Evolutionary conservation across 2,113 vertebrate genomes (phyloP).

Genomic region (Pardalotus punctatus): DNA sequence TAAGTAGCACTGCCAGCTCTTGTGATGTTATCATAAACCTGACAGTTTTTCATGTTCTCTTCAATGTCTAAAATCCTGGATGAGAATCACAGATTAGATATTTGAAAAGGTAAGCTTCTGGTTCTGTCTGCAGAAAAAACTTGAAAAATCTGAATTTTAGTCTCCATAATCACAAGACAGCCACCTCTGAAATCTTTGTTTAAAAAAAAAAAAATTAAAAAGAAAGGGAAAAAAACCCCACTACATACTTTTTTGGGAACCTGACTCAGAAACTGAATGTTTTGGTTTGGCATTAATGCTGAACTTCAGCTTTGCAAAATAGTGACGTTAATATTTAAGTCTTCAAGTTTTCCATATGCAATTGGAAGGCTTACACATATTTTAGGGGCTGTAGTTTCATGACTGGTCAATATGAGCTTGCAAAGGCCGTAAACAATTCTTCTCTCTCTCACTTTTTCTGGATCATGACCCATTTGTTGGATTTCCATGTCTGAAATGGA

Average conservation of each 20-base stretch:
- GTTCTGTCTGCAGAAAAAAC: neutral
- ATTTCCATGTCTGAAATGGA: neutral
- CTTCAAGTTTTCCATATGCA: neutral
- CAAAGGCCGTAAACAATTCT: neutral
- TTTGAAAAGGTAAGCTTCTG: neutral
- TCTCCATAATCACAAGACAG: neutral
- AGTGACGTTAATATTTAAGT: neutral
- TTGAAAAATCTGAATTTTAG: neutral
- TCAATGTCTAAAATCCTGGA: neutral
- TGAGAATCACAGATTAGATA: neutral
- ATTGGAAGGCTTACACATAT: neutral
- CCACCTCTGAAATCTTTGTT: neutral
- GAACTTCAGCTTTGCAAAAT: neutral
- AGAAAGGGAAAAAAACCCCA: no score
- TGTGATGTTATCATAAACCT: neutral
- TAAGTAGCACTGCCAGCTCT: neutral
- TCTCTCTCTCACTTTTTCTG: neutral
- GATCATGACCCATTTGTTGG: neutral
- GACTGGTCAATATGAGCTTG: neutral
- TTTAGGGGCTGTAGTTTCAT: neutral
- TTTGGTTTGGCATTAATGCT: neutral
- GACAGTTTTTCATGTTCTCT: neutral
- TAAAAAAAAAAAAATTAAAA: no score
- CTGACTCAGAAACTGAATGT: neutral
- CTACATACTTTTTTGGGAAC: neutral